A percentile compares a stretch with the other conserved stretches of the same genome.
Conservation (phyloP, 2,113 vertebrate genomes). For the Heterochromis multidens region DNA sequence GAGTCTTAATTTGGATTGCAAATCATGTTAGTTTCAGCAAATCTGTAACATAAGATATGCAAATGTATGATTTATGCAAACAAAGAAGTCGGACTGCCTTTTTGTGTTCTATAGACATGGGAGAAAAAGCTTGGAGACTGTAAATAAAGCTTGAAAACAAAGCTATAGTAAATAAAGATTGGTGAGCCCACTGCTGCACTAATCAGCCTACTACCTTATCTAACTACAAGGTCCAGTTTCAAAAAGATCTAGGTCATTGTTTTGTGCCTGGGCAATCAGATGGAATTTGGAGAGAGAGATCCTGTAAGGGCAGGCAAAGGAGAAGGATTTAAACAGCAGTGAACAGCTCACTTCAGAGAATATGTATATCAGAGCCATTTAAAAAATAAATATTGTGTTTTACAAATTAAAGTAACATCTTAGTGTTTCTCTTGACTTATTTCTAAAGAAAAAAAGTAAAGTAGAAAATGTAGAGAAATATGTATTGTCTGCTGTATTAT, state of each 20-base stretch:
- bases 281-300: slow-evolving; percentile 21
- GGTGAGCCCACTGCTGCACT: background rate
- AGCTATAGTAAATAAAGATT: background rate
- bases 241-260: slow-evolving; percentile 26
- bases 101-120: background rate
- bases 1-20: slow-evolving; percentile 66
- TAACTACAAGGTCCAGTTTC: background rate
- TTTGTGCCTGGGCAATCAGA: slow-evolving; percentile 15
- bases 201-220: background rate
- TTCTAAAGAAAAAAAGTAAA: background rate
- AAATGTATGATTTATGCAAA: slow-evolving; percentile 57
- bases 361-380: background rate
- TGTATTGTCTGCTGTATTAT: background rate
- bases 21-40: slow-evolving; percentile 52
- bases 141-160: background rate
- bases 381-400: background rate
- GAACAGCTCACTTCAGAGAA: background rate
- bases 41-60: slow-evolving; percentile 28
- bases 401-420: background rate
- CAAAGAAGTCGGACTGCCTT: background rate
- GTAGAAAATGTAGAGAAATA: rapidly evolving
- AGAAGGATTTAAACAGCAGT: background rate
- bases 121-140: background rate
- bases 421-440: background rate
- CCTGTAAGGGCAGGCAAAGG: background rate